Evolutionary conservation across 2,797 vertebrate genomes (phyloP), one percentile per base, ranked within the genome.

Genomic region (Anguilla pacifica): DNA sequence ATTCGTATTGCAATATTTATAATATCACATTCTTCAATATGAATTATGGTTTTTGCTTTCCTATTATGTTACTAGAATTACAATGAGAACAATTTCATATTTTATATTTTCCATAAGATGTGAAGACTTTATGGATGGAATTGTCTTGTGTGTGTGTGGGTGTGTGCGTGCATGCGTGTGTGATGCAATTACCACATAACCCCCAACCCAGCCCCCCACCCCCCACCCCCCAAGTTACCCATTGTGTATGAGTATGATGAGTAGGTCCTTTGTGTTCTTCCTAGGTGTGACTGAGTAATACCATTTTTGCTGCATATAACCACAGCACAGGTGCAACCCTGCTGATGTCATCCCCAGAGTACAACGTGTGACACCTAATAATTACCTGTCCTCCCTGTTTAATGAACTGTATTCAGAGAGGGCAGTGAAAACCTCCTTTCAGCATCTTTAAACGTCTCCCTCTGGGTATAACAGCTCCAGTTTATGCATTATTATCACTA

Each of bases 361-460:
- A 9, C 10, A 49, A 39, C 46, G 19, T 22, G 19, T 49, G 39
- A 81, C 77, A 51, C 22, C 43, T 81, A 22, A 46, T 81, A 81
- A 81, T 46, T 81, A 81, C 77, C 77, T 81, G 22, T 81, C 77
- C 77, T 49, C 77, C 77, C 19, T 2, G 77, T 81, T 25, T 49
- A 81, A 81, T 81, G 43, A 81, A 46, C 77, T 51, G 77, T 49
- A 22, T 49, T 49, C 77, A 46, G 43, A 25, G 77, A 81, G 77
- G 6, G 77, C 13, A 6, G 35, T 39, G 43, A 77, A 77, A 43
- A 77, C 35, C 74, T 39, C 31, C 74, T 25, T 22, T 49, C 22
- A 49, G 46, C 77, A 49, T 81, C 25, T 81, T 25, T 81, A 25
- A 81, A 81, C 19, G 43, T 25, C 35, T 77, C 15, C 74, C 4